Evolutionary conservation across 2,888 invertebrate species (phyloP).

Genomic region (Coronaproctus castanopsis): DNA sequence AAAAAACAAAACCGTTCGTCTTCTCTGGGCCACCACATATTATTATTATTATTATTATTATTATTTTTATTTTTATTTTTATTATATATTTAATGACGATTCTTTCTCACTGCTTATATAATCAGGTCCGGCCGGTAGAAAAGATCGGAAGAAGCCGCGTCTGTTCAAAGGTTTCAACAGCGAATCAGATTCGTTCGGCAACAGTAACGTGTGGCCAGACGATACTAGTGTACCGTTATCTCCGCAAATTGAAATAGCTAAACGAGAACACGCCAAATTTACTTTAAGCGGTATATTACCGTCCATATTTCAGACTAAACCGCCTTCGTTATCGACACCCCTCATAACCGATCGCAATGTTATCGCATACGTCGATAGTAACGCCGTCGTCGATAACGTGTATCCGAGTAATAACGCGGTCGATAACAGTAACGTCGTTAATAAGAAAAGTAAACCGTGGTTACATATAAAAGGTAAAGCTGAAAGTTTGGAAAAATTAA

Average conservation of each 20-base stretch:
- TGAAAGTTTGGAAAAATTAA: background rate
- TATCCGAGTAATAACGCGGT: background rate
- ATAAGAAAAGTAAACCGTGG: background rate
- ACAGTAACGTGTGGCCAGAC: background rate
- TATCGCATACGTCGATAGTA: no score
- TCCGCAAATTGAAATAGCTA: background rate
- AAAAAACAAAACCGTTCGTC: no score
- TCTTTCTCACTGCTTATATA: no score
- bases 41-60: no score
- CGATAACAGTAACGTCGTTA: background rate
- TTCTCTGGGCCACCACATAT: no score
- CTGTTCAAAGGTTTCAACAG: background rate
- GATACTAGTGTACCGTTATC: background rate
- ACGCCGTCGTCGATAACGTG: background rate
- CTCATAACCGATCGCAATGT: no score
- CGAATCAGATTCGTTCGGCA: background rate
- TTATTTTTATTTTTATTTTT: no score
- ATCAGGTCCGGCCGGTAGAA: background rate
- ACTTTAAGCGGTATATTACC: background rate
- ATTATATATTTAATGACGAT: no score
- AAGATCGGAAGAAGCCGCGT: background rate
- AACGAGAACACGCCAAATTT: background rate
- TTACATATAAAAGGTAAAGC: background rate
- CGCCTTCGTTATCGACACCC: no score
- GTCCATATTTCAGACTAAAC: background rate